A percentile compares a stretch with the other conserved stretches of the same genome.
Evolutionary conservation across 2,113 vertebrate genomes (phyloP).

Genomic region (Ellobius talpinus): DNA sequence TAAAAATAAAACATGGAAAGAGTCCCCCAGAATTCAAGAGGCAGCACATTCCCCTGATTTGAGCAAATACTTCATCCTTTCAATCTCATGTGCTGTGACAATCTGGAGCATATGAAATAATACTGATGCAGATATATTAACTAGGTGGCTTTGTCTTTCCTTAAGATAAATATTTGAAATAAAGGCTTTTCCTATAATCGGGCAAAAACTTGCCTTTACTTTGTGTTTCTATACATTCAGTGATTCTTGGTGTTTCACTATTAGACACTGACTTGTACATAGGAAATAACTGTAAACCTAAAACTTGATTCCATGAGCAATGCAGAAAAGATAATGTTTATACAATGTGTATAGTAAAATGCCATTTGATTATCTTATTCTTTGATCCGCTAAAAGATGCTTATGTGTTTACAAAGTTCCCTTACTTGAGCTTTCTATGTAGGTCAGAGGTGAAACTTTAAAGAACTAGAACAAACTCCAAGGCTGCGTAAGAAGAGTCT

Average conservation of each 20-base stretch:
- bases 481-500: background rate
- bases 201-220: background rate
- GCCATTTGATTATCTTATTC: background rate
- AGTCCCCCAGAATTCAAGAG: background rate
- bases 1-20: conserved; percentile 2
- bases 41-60: conserved; percentile 43
- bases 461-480: conserved; percentile 15
- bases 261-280: background rate
- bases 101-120: conserved; percentile 17
- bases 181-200: background rate
- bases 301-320: conserved; percentile 34
- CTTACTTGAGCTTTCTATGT: background rate
- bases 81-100: background rate
- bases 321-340: background rate
- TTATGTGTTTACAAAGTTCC: conserved; percentile 11
- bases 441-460: conserved; percentile 27
- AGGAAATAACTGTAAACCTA: background rate
- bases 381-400: conserved; percentile 1
- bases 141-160: background rate
- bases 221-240: background rate
- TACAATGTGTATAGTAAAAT: background rate
- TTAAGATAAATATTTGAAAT: background rate
- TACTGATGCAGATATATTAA: background rate
- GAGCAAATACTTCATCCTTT: background rate
- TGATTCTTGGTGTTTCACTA: background rate